These are phyloP conservation scores for Ctenopoma multispine DNA, from an alignment of 2,797 vertebrate species.

Conservation along the genomic window DNA sequence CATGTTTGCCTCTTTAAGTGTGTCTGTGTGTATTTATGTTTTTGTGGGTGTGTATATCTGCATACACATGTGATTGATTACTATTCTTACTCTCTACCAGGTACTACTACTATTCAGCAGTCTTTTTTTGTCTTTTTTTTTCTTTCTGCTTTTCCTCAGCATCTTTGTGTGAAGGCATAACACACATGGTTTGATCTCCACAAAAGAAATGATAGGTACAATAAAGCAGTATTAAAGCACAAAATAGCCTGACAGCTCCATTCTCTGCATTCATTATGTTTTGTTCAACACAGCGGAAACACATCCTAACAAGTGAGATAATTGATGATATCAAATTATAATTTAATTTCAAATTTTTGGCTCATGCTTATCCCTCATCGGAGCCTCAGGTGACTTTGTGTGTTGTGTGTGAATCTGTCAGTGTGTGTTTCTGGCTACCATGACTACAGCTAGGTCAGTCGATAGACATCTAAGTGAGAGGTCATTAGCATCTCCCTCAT, in stretches of 20 bases:
- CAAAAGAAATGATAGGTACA: constrained; percentile 44
- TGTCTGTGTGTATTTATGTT: not conserved
- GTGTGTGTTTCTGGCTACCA: constrained; percentile 41
- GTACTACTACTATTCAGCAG: constrained; percentile 52
- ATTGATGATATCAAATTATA: constrained; percentile 70
- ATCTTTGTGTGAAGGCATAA: constrained; percentile 30
- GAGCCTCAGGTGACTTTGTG: constrained; percentile 64
- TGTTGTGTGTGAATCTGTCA: constrained; percentile 26
- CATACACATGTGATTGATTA: constrained; percentile 61
- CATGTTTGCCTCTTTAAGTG: constrained; percentile 31
- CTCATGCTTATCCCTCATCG: constrained; percentile 46
- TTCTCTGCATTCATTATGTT: constrained; percentile 58
- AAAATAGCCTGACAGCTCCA: constrained; percentile 46
- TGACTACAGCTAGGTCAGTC: constrained; percentile 63
- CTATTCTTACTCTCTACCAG: constrained; percentile 52
- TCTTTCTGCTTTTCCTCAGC: constrained; percentile 5
- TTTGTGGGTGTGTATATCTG: not conserved
- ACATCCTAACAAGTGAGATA: constrained; percentile 60
- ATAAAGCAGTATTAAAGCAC: constrained; percentile 47
- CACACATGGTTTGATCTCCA: constrained; percentile 43
- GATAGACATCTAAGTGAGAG: constrained; percentile 67
- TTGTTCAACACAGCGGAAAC: constrained; percentile 52
- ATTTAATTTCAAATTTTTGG: constrained; percentile 68
- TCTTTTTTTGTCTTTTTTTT: constrained; percentile 24
- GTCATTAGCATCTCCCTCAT: constrained; percentile 75